A percentile compares a stretch with the other conserved stretches of the same genome.
phyloP scores from a whole-genome alignment of 2,797 vertebrate genomes.

The Enteromius trimaculatus region DNA sequence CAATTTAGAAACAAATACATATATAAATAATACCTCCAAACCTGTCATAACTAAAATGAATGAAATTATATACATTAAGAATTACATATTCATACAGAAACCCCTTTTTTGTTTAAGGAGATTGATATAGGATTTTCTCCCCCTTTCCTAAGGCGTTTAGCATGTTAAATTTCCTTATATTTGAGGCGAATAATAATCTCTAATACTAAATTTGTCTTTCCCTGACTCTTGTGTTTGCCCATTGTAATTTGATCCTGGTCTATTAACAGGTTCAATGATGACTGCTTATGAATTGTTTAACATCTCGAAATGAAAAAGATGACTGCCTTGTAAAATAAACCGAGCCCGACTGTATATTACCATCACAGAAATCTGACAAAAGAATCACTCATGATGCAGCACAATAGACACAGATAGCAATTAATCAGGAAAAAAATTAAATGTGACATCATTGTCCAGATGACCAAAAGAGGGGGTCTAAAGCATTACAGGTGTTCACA shows the following conservation, averaged over 20 bases:
- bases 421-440: slow-evolving; percentile 27
- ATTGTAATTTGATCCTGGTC: slow-evolving; percentile 49
- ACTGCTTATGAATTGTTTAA: slow-evolving; percentile 50
- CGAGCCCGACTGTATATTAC: slow-evolving; percentile 2
- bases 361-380: slow-evolving; percentile 28
- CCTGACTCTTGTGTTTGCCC: slow-evolving; percentile 34
- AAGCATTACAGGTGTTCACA: slow-evolving; percentile 12
- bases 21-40: neutral
- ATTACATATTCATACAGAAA: neutral
- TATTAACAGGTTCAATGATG: slow-evolving; percentile 47
- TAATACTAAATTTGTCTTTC: slow-evolving; percentile 38
- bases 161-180: slow-evolving; percentile 16
- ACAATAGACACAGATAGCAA: slow-evolving; percentile 41
- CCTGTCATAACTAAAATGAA: neutral
- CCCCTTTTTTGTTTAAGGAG: neutral
- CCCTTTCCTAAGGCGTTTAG: slow-evolving; percentile 10
- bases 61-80: neutral
- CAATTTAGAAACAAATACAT: neutral
- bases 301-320: slow-evolving; percentile 47
- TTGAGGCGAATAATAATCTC: slow-evolving; percentile 19
- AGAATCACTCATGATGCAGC: slow-evolving; percentile 31
- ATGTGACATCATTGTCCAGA: slow-evolving; percentile 34
- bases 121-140: neutral
- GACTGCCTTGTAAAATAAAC: slow-evolving; percentile 38
- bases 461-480: neutral